Base-by-base conservation (phyloP, 2,113 vertebrate genomes). In the Corythornis vintsioides region DNA sequence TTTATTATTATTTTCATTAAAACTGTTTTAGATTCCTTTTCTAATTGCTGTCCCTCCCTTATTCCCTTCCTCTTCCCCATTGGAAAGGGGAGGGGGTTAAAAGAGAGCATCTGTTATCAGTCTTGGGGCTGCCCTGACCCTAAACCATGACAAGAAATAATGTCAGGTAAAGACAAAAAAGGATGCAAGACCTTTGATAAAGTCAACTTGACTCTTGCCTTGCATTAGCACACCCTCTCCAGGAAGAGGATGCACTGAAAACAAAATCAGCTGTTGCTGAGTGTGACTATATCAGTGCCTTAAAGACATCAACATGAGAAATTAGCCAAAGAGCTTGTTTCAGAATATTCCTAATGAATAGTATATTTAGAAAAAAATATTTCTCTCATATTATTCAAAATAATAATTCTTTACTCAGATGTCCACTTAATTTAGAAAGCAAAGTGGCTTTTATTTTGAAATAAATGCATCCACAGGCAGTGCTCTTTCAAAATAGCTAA, bases 361-460 rank as follows among this genome's bases (percentile, higher is more conserved):
- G 16, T 19, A 47, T 74, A 19, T 13, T 60, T 72, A 28, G 21
- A 42, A 86, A 83, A 83, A 33, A 33, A 91, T 89, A 90, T 48
- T 2, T 16, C 24, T 84, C 71, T 65, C 43, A 42, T 31, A 45
- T 70, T 71, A 73, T 25, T 73, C 86, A 87, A 64, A 92, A 74
- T 31, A 86, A 86, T 22, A 15, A 28, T 33, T 77, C 29, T 15
- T 9, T 38, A 87, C 31, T 57, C 59, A 2, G 22, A 78, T 43
- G 10, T 61, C 18, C 56, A 45, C 52, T 79, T 67, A 59, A 78
- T 66, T 92, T 70, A 83, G 71, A 89, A 70, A 91, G 47, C 24
- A 19, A 89, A 77, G 57, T 47, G 82, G 60, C 75, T 89, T 90
- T 94, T 92, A 80, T 88, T 96, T 74, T 95, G 92, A 75, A 94